A percentile compares a stretch with the other conserved stretches of the same genome.
Conservation (phyloP, 2,113 vertebrate genomes). For the human (Homo sapiens) region GRCh38 chr14:63065501-63066000, state of each 20-base stretch:
- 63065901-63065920: background rate
- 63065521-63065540: background rate
- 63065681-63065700: slow-evolving; percentile 29
- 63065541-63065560: background rate
- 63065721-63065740: background rate
- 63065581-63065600: background rate
- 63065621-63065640: background rate
- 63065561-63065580: background rate
- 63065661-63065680: background rate
- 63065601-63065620: background rate
- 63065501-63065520: background rate
- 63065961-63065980: background rate
- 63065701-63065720: background rate
- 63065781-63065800: background rate
- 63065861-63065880: background rate
- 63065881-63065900: background rate
- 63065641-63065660: background rate
- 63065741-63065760: slow-evolving; percentile 2
- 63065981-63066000: too few relatives aligned
- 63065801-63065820: slow-evolving; percentile 11
- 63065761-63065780: background rate
- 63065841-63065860: slow-evolving; percentile 21
- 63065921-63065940: background rate
- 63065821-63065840: slow-evolving; percentile 4
- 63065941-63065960: background rate